Percentiles rank a stretch among this genome's conserved stretches.
Evolutionary conservation across 1,140 invertebrate genomes (phyloP).

Genomic region (Saccostrea echinata): DNA sequence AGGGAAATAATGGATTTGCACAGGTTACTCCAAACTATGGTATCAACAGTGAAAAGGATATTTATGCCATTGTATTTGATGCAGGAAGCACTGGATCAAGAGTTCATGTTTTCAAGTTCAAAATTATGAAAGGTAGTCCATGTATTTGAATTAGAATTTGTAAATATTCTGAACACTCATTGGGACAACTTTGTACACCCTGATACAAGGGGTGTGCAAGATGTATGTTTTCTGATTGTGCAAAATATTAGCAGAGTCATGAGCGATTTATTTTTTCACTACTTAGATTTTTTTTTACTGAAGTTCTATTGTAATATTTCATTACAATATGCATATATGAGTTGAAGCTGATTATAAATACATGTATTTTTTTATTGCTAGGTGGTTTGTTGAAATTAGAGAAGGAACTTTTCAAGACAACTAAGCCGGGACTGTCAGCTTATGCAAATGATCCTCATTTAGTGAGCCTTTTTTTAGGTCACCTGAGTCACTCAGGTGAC

Average conservation of each 20-base stretch:
- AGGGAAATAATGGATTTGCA: conserved; percentile 1
- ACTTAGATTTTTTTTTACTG: neutral
- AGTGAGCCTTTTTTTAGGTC: conserved; percentile 80
- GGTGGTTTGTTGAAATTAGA: conserved; percentile 53
- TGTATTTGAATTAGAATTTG: neutral
- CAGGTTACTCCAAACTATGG: neutral
- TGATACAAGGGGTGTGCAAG: no score
- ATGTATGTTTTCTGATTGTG: no score
- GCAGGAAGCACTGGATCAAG: conserved; percentile 97
- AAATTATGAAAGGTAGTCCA: conserved; percentile 38
- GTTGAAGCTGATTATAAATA: no score
- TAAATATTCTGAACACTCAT: neutral
- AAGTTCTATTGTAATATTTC: no score
- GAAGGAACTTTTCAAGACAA: conserved; percentile 88
- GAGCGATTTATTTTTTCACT: neutral
- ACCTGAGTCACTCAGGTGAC: no score
- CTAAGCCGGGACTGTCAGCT: conserved; percentile 87
- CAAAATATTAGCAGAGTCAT: neutral
- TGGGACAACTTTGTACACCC: neutral
- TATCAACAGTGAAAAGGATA: conserved; percentile 45
- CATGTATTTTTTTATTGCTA: conserved; percentile 4
- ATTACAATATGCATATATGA: no score
- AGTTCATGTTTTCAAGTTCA: conserved; percentile 93
- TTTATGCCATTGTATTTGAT: conserved; percentile 96
- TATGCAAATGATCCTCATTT: conserved; percentile 89